Evolutionary conservation across 2,888 invertebrate genomes (phyloP).

Genomic region (Furcula furcula): DNA sequence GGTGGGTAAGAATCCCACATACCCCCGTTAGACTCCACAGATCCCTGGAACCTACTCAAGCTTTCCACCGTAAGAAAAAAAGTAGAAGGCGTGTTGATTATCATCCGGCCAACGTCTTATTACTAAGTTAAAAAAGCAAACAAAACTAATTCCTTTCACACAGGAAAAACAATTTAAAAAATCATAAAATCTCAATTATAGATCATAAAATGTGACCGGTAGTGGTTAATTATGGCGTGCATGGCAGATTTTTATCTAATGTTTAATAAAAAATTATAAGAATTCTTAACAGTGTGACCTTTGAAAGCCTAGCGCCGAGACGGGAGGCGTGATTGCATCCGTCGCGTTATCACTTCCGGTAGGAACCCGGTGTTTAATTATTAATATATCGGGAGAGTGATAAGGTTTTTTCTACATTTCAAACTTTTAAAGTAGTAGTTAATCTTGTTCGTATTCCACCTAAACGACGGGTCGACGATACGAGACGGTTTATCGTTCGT

Average conservation of each 20-base stretch:
- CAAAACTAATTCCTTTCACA: conserved; percentile 6
- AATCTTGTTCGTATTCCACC: no score
- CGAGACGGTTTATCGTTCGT: no score
- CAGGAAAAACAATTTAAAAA: conserved; percentile 10
- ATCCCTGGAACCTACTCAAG: no score
- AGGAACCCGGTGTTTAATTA: conserved; percentile 49
- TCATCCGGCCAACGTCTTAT: no score
- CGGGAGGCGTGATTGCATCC: conserved; percentile 47
- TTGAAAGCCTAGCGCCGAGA: conserved; percentile 10
- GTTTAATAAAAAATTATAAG: conserved; percentile 13
- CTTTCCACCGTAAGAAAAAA: no score
- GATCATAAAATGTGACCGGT: conserved; percentile 25
- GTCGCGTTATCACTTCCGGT: conserved; percentile 51
- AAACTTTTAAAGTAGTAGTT: conserved; percentile 14
- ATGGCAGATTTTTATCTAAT: conserved; percentile 18
- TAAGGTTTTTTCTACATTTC: conserved; percentile 34
- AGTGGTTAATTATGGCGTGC: conserved; percentile 28
- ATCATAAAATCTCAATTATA: conserved; percentile 21
- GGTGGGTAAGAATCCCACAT: no score
- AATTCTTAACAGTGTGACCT: conserved; percentile 17
- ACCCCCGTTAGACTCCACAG: no score
- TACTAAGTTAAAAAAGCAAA: not conserved
- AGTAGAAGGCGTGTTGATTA: no score
- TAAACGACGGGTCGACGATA: no score
- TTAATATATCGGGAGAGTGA: conserved; percentile 34